Percentiles rank a stretch among this genome's conserved stretches.
Conservation (phyloP, 2,797 vertebrate genomes). For the Galagoides demidoff region DNA sequence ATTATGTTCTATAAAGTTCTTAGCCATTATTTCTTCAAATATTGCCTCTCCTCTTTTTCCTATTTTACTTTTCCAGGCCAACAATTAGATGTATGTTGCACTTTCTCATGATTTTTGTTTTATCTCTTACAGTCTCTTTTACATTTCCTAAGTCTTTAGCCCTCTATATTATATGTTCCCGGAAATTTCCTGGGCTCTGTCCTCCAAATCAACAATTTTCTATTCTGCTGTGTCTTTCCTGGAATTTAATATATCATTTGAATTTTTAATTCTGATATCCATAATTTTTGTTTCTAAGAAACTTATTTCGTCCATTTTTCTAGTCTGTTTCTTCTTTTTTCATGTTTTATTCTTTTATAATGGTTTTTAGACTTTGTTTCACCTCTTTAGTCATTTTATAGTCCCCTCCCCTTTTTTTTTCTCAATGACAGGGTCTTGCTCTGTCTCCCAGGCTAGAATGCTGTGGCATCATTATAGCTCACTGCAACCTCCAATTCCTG, state of each 20-base stretch:
- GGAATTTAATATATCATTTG: neutral
- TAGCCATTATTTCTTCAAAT: slow-evolving; percentile 41
- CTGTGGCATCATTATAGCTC: too few species aligned
- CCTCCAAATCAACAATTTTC: slow-evolving; percentile 29
- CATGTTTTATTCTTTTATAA: neutral
- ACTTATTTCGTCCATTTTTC: neutral
- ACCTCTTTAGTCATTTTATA: neutral
- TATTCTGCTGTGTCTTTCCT: neutral
- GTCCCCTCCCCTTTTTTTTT: neutral
- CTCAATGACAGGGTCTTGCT: too few species aligned
- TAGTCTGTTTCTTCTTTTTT: neutral
- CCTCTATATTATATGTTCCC: neutral
- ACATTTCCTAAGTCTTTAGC: neutral
- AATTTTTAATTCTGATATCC: slow-evolving; percentile 24
- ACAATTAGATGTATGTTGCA: neutral
- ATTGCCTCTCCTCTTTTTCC: neutral
- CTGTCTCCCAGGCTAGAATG: too few species aligned
- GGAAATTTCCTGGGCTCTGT: neutral
- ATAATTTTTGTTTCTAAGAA: slow-evolving; percentile 22
- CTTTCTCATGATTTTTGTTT: neutral
- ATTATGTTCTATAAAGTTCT: neutral
- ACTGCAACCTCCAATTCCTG: too few species aligned
- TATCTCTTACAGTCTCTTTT: neutral
- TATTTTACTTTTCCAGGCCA: neutral
- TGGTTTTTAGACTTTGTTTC: neutral